A percentile compares a stretch with the other conserved stretches of the same genome.
Conservation (phyloP, 1,140 invertebrate genomes). For the Cyrtorhinus lividipennis region DNA sequence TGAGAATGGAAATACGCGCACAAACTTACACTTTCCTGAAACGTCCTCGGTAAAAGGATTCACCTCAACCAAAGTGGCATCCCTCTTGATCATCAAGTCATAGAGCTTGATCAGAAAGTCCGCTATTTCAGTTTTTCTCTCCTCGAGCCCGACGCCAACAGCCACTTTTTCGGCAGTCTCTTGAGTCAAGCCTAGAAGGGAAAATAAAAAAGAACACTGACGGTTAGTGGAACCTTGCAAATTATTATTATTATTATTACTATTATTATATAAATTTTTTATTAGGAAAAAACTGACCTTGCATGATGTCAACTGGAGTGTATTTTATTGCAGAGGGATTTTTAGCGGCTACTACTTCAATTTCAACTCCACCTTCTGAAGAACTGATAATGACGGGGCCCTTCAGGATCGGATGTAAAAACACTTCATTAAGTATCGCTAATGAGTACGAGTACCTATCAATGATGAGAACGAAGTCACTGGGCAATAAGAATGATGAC, state of each 20-base stretch:
- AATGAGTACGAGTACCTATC: too few species aligned
- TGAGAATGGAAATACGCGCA: neutral
- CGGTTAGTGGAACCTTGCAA: too few species aligned
- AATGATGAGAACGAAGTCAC: too few species aligned
- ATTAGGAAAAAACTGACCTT: constrained; percentile 34
- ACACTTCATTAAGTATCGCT: too few species aligned
- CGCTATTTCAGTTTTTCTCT: constrained; percentile 50
- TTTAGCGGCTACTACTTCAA: constrained; percentile 84
- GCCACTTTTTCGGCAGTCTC: constrained; percentile 59
- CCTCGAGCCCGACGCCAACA: constrained; percentile 61
- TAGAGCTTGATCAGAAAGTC: constrained; percentile 75
- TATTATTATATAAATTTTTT: too few species aligned
- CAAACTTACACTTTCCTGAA: constrained; percentile 54
- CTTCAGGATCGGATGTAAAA: too few species aligned
- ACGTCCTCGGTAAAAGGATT: constrained; percentile 91
- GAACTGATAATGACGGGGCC: constrained; percentile 89
- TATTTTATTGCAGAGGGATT: constrained; percentile 82
- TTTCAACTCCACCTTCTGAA: constrained; percentile 87
- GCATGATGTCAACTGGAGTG: constrained; percentile 71
- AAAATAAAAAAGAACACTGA: too few species aligned
- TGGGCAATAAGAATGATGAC: too few species aligned
- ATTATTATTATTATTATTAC: too few species aligned
- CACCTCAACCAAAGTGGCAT: constrained; percentile 85
- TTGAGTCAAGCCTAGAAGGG: constrained; percentile 42
- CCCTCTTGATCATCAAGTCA: constrained; percentile 71